phyloP scores from a whole-genome alignment of 2,113 vertebrate species.

The Colossoma macropomum region DNA sequence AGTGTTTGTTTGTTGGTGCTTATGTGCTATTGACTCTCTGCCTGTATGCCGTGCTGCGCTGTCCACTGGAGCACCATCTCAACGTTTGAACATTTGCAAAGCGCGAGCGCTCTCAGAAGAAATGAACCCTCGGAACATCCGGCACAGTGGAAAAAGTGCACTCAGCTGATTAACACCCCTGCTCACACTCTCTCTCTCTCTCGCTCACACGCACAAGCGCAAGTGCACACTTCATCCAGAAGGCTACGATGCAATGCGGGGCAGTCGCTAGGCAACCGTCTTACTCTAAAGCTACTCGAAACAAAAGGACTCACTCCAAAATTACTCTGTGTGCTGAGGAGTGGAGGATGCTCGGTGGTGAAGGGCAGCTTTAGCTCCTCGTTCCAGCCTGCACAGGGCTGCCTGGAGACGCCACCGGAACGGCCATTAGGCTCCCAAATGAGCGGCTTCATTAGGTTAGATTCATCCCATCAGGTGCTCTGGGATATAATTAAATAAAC shows the following conservation, averaged over 20 bases:
- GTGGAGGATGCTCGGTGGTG: constrained; percentile 56
- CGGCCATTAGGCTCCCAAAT: constrained; percentile 41
- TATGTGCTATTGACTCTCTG: constrained; percentile 7
- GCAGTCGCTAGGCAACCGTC: constrained; percentile 78
- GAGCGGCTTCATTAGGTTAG: constrained; percentile 43
- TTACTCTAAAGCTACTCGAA: constrained; percentile 76
- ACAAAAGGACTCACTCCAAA: constrained; percentile 72
- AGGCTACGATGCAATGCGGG: constrained; percentile 72
- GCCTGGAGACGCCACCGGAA: constrained; percentile 32
- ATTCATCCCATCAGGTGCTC: constrained; percentile 61
- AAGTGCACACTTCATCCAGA: constrained; percentile 54
- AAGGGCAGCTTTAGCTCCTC: constrained; percentile 32
- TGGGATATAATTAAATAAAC: constrained; percentile 59
- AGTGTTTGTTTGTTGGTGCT: background rate
- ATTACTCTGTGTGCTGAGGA: constrained; percentile 63
- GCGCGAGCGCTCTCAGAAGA: constrained; percentile 70
- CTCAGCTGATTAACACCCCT: constrained; percentile 71
- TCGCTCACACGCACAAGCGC: constrained; percentile 42
- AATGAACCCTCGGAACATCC: constrained; percentile 65
- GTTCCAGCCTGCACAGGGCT: constrained; percentile 6
- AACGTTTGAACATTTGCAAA: constrained; percentile 43
- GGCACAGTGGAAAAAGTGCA: constrained; percentile 71
- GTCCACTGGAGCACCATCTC: constrained; percentile 6
- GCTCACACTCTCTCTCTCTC: constrained; percentile 33
- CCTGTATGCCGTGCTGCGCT: background rate